These are phyloP conservation scores for Steatornis caripensis DNA, from an alignment of 2,113 vertebrate species.

Conservation along the genomic window DNA sequence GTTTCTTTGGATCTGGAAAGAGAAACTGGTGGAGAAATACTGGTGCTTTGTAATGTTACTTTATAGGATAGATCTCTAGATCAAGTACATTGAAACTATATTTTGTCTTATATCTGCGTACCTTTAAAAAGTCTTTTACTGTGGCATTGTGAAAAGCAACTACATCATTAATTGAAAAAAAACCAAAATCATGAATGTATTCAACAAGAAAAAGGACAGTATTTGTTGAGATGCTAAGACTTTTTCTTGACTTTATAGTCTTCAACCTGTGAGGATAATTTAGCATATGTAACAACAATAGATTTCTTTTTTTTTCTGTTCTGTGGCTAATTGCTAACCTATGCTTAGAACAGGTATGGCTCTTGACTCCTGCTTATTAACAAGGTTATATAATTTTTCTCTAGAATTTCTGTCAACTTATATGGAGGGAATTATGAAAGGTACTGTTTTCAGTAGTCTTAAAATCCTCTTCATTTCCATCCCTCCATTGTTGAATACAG, in stretches of 20 bases:
- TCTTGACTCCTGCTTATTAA: background rate
- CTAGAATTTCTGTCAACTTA: background rate
- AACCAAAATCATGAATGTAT: background rate
- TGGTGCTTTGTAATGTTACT: background rate
- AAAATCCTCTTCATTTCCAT: background rate
- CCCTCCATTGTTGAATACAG: constrained; percentile 62
- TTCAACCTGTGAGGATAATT: background rate
- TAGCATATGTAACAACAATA: background rate
- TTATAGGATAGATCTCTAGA: background rate
- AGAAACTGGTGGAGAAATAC: background rate
- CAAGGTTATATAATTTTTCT: background rate
- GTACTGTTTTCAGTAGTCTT: background rate
- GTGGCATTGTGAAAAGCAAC: background rate
- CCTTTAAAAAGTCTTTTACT: background rate
- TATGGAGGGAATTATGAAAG: background rate
- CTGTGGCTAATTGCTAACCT: background rate
- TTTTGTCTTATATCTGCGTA: background rate
- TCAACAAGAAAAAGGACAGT: background rate
- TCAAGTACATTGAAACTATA: background rate
- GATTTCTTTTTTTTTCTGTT: background rate
- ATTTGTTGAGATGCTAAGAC: background rate
- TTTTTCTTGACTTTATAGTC: background rate
- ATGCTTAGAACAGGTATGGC: background rate
- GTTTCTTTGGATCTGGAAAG: background rate
- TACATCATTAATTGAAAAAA: background rate